Percentiles rank a stretch among this genome's conserved stretches.
Evolutionary conservation across 2,888 invertebrate genomes (phyloP).

Genomic region (Athrips mouffetella): DNA sequence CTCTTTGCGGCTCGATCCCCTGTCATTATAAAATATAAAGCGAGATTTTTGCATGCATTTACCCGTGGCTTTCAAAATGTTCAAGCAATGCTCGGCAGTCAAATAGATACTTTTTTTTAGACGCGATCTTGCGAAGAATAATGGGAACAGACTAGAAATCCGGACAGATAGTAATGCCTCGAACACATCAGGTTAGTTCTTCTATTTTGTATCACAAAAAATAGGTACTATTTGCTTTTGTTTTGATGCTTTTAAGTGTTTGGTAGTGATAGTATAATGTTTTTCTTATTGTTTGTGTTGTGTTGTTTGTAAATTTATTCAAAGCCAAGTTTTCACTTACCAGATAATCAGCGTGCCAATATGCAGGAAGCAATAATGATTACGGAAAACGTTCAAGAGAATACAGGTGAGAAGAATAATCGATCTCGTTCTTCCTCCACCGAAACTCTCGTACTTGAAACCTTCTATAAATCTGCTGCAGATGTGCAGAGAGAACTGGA

Average conservation of each 20-base stretch:
- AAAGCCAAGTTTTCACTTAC: background rate
- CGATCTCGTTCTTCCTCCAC: slow-evolving; percentile 48
- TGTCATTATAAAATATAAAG: too few species aligned
- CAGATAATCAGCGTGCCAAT: slow-evolving; percentile 4
- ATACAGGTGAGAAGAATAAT: slow-evolving; percentile 57
- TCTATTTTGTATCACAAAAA: too few species aligned
- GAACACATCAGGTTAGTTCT: background rate
- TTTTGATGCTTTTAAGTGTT: background rate
- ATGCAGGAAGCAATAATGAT: background rate
- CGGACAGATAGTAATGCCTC: background rate
- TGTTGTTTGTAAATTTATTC: too few species aligned
- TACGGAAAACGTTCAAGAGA: background rate
- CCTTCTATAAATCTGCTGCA: slow-evolving; percentile 50
- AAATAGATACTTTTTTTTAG: background rate
- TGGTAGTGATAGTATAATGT: too few species aligned
- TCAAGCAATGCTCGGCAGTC: too few species aligned
- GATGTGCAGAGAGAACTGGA: slow-evolving; percentile 48
- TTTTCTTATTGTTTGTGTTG: background rate
- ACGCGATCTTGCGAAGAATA: background rate
- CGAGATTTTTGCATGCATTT: too few species aligned
- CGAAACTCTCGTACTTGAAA: slow-evolving; percentile 57
- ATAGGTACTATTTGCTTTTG: too few species aligned
- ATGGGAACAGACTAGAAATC: background rate
- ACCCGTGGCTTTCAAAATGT: too few species aligned
- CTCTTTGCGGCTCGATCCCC: too few species aligned